phyloP scores from a whole-genome alignment of 2,888 invertebrate species.

The Morpho helenor region DNA sequence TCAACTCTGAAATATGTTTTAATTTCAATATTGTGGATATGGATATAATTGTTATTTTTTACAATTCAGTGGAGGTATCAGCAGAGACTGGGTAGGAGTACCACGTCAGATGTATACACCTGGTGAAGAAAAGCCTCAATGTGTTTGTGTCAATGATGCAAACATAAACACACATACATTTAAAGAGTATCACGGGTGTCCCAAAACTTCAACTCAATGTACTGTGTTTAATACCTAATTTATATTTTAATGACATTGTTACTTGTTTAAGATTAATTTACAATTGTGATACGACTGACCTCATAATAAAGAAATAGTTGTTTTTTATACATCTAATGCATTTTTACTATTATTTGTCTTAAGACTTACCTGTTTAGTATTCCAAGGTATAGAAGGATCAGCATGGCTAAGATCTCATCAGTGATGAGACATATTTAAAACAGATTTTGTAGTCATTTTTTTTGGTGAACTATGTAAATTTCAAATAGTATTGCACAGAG shows the following conservation, averaged over 20 bases:
- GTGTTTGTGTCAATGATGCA: conserved; percentile 87
- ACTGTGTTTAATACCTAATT: conserved; percentile 55
- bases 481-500: too few relatives aligned
- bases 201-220: conserved; percentile 57
- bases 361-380: too few relatives aligned
- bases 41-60: too few relatives aligned
- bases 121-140: conserved; percentile 83
- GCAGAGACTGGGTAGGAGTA: conserved; percentile 92
- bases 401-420: too few relatives aligned
- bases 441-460: too few relatives aligned
- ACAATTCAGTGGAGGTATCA: conserved; percentile 89
- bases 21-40: too few relatives aligned
- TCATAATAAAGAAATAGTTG: conserved; percentile 3
- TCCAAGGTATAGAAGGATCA: too few relatives aligned
- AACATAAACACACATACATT: conserved; percentile 72
- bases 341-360: too few relatives aligned
- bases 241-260: not conserved
- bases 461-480: too few relatives aligned
- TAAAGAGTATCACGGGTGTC: conserved; percentile 83
- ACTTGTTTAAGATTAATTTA: not conserved
- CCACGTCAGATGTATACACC: conserved; percentile 90
- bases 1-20: too few relatives aligned
- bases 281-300: conserved; percentile 3
- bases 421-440: too few relatives aligned
- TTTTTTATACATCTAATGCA: not conserved